Base-by-base conservation (phyloP, 2,113 vertebrate genomes). In the Macquaria ambigua region DNA sequence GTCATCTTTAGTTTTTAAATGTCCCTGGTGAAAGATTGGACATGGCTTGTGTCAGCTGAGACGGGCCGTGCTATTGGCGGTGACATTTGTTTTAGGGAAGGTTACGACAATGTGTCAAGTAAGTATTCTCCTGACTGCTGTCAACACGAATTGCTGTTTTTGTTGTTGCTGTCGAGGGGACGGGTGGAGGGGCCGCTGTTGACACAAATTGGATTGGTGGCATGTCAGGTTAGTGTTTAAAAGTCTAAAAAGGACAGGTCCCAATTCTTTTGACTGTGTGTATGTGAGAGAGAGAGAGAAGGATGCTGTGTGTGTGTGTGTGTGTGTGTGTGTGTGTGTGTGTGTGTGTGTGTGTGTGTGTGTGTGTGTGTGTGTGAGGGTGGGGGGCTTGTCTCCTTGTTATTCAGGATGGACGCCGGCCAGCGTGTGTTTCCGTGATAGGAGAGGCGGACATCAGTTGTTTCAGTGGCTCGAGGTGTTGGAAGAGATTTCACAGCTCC, bases 401-500 rank as follows among this genome's bases (percentile, higher is more conserved):
- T 91, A 94, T 92, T 93, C 92, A 90, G 84, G 70, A 78, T 90
- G 90, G 85, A 85, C 53, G 28, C 68, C 8, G 67, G 31, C 81
- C 83, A 70, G 74, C 76, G 83, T 92, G 86, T 90, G 85, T 92
- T 84, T 83, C 59, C 67, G 50, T 87, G 80, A 87, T 84, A 73
- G 82, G 64, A 63, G 75, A 91, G 83, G 90, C 59, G 41, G 78
- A 87, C 67, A 89, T 53, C 92, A 84, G 87, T 93, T 93, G 92
- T 95, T 94, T 91, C 75, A 82, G 89, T 77, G 86, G 90, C 90
- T 91, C 61, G 67, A 89, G 91, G 92, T 93, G 93, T 94, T 82
- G 72, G 79, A 81, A 89, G 88, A 94, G 92, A 95, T 95, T 95
- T 95, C 94, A 95, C 93, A 93, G 93, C 90, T 94, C 87, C 92